Evolutionary conservation across 2,797 vertebrate species (phyloP).

Genomic region (Iguana delicatissima): DNA sequence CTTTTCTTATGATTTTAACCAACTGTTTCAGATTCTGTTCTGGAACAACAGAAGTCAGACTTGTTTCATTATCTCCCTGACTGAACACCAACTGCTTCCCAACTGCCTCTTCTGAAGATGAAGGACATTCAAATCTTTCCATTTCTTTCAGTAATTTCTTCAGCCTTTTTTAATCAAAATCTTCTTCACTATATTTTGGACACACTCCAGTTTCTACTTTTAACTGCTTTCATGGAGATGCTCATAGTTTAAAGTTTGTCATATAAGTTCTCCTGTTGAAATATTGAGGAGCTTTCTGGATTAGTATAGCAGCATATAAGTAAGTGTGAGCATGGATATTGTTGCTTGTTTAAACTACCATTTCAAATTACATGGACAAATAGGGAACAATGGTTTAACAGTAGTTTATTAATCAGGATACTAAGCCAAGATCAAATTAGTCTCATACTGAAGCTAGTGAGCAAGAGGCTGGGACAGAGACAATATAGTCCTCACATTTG

Average conservation of each 20-base stretch:
- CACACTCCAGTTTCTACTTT: not conserved
- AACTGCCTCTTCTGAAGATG: not conserved
- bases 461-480: not conserved
- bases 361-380: not conserved
- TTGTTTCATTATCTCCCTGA: not conserved
- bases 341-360: not conserved
- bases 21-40: not conserved
- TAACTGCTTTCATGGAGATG: not conserved
- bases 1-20: not conserved
- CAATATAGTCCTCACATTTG: not conserved
- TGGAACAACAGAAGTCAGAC: not conserved
- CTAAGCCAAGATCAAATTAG: not conserved
- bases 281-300: not conserved
- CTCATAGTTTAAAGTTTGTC: not conserved
- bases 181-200: not conserved
- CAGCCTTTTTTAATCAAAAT: not conserved
- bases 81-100: not conserved
- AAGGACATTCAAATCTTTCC: not conserved
- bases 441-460: not conserved
- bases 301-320: no score
- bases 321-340: not conserved
- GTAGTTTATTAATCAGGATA: not conserved
- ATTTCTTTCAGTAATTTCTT: not conserved
- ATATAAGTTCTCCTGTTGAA: not conserved
- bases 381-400: not conserved